Conservation (phyloP, 2,113 vertebrate genomes). For the Caretta caretta region DNA sequence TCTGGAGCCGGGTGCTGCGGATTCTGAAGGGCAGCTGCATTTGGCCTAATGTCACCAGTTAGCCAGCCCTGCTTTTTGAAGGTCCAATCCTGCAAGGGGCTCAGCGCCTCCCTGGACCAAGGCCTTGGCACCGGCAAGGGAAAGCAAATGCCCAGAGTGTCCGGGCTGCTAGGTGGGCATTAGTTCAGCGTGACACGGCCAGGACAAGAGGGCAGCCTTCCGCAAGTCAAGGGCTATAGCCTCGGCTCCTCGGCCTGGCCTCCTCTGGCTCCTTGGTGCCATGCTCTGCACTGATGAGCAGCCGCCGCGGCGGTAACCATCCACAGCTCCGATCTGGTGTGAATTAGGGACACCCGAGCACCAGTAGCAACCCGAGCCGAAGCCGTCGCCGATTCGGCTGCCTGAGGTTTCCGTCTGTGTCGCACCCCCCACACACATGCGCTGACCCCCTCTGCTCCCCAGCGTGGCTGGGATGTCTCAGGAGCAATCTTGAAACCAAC, state of each 20-base stretch:
- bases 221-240: too few species aligned
- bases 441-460: neutral
- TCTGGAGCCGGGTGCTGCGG: too few species aligned
- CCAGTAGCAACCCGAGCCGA: neutral
- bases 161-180: neutral
- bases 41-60: neutral
- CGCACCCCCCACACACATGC: neutral
- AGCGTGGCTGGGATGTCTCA: fast-evolving
- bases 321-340: neutral
- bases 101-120: fast-evolving
- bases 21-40: neutral
- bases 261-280: neutral
- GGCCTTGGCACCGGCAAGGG: neutral
- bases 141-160: neutral
- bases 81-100: fast-evolving
- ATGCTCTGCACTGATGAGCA: neutral
- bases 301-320: neutral
- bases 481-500: neutral
- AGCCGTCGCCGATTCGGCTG: neutral
- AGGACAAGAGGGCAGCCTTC: too few species aligned
- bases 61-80: neutral
- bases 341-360: neutral
- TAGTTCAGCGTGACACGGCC: neutral
- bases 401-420: neutral
- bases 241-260: too few species aligned